Conservation (phyloP, 37 sponge, comb jelly and placozoan species). For the Eunapius fragilis region DNA sequence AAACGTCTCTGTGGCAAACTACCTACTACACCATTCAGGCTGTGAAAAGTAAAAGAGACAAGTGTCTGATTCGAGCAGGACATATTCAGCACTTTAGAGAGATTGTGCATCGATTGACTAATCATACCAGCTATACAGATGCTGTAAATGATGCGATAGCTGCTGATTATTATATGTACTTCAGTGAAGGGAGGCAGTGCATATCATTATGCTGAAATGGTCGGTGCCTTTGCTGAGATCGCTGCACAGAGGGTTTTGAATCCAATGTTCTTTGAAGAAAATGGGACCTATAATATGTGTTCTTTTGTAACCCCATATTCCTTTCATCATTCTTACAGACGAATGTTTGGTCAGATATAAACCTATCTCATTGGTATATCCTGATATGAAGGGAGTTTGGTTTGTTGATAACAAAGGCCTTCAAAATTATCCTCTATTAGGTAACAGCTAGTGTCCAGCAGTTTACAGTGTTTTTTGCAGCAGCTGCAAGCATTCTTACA, state of each 20-base stretch:
- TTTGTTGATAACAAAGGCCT: background rate
- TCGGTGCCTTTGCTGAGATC: background rate
- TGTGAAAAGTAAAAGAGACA: background rate
- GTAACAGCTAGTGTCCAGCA: constrained; percentile 31
- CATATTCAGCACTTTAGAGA: background rate
- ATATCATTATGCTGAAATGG: constrained; percentile 18
- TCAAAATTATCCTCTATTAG: constrained; percentile 7
- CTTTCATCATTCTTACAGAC: background rate
- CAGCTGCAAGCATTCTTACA: constrained; percentile 4
- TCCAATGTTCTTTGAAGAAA: constrained; percentile 4
- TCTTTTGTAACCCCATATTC: background rate
- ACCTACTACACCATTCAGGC: background rate
- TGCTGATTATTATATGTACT: background rate
- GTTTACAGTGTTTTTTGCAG: constrained; percentile 3
- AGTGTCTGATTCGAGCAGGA: background rate
- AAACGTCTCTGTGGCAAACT: background rate
- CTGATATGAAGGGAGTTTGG: background rate
- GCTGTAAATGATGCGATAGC: background rate
- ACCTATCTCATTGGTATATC: background rate
- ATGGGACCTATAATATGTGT: background rate
- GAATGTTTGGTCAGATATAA: background rate
- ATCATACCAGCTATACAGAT: background rate
- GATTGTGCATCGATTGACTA: background rate
- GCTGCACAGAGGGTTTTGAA: background rate
- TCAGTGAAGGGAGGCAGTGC: constrained; percentile 1